Evolutionary conservation across 2,888 invertebrate species (phyloP).

Genomic region (Steinernema scapterisci): DNA sequence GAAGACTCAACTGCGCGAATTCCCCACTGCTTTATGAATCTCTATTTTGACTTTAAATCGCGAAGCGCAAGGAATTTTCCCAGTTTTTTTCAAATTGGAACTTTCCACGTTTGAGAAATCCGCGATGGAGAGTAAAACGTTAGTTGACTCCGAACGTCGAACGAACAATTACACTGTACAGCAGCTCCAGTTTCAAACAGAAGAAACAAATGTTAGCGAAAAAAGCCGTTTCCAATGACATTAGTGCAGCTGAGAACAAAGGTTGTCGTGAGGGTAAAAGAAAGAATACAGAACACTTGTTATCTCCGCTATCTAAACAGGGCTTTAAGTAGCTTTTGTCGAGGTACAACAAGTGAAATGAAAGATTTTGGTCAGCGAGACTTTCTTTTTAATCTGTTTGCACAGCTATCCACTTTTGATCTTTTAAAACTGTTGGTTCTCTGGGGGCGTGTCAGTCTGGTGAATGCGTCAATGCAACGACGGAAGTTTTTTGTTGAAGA

Average conservation of each 20-base stretch:
- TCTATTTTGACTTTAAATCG: not conserved
- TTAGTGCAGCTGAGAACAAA: too few species aligned
- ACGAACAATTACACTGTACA: not conserved
- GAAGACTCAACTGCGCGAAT: too few species aligned
- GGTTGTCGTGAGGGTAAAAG: too few species aligned
- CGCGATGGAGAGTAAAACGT: not conserved
- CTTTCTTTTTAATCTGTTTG: not conserved
- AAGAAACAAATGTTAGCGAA: too few species aligned
- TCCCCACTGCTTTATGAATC: too few species aligned
- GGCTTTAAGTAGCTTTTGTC: not conserved
- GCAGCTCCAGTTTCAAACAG: not conserved
- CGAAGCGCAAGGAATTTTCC: constrained; percentile 3
- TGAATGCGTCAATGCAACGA: too few species aligned
- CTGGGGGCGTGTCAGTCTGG: not conserved
- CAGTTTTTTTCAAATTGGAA: constrained; percentile 15
- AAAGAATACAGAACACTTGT: not conserved
- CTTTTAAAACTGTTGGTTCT: constrained; percentile 7
- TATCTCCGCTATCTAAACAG: not conserved
- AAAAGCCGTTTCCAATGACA: too few species aligned
- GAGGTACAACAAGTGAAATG: not conserved
- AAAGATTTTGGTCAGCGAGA: not conserved
- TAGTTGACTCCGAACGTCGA: not conserved
- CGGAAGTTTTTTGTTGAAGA: too few species aligned
- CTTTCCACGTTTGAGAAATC: not conserved
- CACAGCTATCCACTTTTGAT: not conserved